Percentiles rank a stretch among this genome's conserved stretches.
These are phyloP conservation scores for Delia radicum DNA, from an alignment of 1,140 invertebrate genomes.

Conservation along the genomic window DNA sequence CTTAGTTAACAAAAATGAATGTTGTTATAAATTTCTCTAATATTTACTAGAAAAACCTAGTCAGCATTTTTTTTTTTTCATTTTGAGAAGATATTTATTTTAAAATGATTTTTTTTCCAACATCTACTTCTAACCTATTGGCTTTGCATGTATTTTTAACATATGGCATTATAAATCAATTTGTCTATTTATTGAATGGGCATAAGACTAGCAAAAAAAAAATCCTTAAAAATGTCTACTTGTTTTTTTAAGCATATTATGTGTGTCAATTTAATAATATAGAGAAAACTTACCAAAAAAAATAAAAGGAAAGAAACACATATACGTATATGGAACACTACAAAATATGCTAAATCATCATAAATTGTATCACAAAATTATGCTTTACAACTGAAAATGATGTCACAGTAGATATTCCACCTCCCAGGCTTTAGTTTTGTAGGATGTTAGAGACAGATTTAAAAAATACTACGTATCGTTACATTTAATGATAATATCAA, in stretches of 20 bases:
- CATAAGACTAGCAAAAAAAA: not conserved
- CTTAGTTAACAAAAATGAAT: not conserved
- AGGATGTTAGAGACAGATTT: too few relatives aligned
- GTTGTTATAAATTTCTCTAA: not conserved
- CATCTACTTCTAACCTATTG: conserved; percentile 1
- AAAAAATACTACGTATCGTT: not conserved
- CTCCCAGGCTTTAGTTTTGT: not conserved
- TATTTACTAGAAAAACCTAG: not conserved
- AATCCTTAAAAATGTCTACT: conserved; percentile 13
- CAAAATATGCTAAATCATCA: conserved; percentile 13
- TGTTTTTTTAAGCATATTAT: not conserved
- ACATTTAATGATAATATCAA: not conserved
- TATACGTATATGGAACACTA: not conserved
- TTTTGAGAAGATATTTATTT: not conserved
- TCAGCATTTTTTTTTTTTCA: not conserved
- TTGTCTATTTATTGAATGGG: conserved; percentile 4
- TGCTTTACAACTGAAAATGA: not conserved
- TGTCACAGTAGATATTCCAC: not conserved
- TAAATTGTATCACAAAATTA: not conserved
- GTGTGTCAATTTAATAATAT: conserved; percentile 19
- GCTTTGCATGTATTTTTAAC: conserved; percentile 4
- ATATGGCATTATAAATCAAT: conserved; percentile 18
- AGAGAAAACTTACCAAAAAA: not conserved
- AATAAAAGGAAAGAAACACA: too few relatives aligned
- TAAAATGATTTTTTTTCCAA: not conserved